Conservation (phyloP, 2,888 invertebrate genomes). For the Harmothoe impar region DNA sequence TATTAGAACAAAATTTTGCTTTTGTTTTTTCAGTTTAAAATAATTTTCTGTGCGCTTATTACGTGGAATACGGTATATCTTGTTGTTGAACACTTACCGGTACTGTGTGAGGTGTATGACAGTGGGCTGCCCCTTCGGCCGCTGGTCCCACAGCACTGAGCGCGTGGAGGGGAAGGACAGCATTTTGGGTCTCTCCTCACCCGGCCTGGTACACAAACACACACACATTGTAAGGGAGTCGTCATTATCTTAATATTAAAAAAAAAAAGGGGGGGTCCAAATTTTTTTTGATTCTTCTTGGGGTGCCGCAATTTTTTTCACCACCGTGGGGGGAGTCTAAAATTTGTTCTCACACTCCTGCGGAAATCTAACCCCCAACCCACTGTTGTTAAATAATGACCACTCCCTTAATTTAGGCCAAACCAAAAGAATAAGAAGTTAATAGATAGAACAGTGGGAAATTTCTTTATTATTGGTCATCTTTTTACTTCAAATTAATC, state of each 20-base stretch:
- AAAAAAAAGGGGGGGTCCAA: neutral
- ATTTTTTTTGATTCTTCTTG: neutral
- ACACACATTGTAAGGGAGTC: neutral
- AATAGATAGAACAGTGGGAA: too few relatives aligned
- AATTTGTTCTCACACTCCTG: neutral
- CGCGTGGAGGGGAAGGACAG: slow-evolving; percentile 78
- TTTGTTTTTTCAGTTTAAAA: too few relatives aligned
- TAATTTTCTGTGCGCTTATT: too few relatives aligned
- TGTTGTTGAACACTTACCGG: too few relatives aligned
- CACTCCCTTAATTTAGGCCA: too few relatives aligned
- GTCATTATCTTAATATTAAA: neutral
- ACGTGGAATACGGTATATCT: too few relatives aligned
- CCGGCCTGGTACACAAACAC: neutral
- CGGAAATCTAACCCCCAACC: too few relatives aligned
- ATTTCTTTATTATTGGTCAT: too few relatives aligned
- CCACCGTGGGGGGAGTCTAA: neutral
- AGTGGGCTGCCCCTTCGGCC: slow-evolving; percentile 74
- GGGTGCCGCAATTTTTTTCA: neutral
- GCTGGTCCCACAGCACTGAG: slow-evolving; percentile 80
- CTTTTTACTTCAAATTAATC: too few relatives aligned
- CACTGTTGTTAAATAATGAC: too few relatives aligned
- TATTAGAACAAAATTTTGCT: too few relatives aligned
- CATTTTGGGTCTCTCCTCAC: neutral
- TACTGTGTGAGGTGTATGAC: slow-evolving; percentile 77
- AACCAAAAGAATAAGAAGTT: too few relatives aligned